A percentile compares a stretch with the other conserved stretches of the same genome.
Evolutionary conservation across 1,140 invertebrate species (phyloP).

Genomic region (Kradibia gibbosae): DNA sequence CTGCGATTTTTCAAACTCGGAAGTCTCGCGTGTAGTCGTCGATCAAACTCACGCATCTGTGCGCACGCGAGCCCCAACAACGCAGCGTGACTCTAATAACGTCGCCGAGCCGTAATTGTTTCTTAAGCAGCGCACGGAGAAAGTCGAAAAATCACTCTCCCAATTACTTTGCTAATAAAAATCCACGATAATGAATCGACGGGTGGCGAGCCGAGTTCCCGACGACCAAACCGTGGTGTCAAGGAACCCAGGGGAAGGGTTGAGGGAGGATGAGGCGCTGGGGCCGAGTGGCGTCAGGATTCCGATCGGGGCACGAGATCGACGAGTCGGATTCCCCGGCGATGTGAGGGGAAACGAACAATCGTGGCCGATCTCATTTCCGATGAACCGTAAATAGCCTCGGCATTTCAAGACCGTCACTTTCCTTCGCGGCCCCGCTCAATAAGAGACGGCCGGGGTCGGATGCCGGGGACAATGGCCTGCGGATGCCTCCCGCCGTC

Average conservation of each 20-base stretch:
- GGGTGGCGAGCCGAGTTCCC: too few relatives aligned
- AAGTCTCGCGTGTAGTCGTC: not conserved
- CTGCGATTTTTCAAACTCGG: not conserved
- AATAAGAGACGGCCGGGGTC: not conserved
- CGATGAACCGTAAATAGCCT: slow-evolving; percentile 20
- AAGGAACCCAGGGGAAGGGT: too few relatives aligned
- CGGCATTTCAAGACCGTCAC: not conserved
- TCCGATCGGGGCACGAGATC: not conserved
- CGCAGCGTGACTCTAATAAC: not conserved
- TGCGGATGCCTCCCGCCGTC: not conserved
- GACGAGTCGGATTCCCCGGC: not conserved
- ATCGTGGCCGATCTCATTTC: slow-evolving; percentile 31
- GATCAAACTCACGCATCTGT: not conserved
- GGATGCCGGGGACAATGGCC: not conserved
- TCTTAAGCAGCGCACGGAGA: not conserved
- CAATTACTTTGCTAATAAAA: slow-evolving; percentile 1
- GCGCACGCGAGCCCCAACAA: not conserved
- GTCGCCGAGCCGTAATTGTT: not conserved
- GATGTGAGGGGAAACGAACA: slow-evolving; percentile 5
- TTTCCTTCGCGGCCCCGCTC: not conserved
- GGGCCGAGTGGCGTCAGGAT: not conserved
- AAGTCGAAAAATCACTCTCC: not conserved
- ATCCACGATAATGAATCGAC: not conserved
- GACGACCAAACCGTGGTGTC: too few relatives aligned
- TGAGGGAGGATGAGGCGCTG: not conserved